These are phyloP conservation scores for Ericerus pela DNA, from an alignment of 1,140 invertebrate species.

Conservation along the genomic window DNA sequence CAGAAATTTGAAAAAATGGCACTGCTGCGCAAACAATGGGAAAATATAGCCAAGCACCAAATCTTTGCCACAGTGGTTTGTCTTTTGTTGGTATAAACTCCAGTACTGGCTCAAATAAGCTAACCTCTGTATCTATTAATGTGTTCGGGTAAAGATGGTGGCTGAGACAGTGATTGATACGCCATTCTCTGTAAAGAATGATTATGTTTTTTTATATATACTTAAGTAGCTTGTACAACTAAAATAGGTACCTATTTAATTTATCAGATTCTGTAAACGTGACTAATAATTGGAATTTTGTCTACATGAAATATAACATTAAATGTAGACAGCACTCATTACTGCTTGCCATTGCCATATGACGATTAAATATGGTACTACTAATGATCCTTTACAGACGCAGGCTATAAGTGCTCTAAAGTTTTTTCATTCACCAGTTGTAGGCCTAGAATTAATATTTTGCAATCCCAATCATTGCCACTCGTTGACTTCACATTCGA, in stretches of 20 bases:
- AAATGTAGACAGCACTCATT: too few relatives aligned
- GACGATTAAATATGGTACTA: too few relatives aligned
- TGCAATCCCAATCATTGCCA: too few relatives aligned
- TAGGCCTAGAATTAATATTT: too few relatives aligned
- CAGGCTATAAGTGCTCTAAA: too few relatives aligned
- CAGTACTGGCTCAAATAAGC: constrained; percentile 50
- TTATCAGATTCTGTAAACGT: too few relatives aligned
- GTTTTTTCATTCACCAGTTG: too few relatives aligned
- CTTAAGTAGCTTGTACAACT: background rate
- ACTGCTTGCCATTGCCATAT: too few relatives aligned
- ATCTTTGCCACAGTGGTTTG: constrained; percentile 33
- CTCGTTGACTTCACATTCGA: too few relatives aligned
- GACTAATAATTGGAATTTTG: too few relatives aligned
- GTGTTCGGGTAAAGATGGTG: constrained; percentile 72
- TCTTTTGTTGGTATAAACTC: constrained; percentile 42
- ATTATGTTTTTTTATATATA: background rate
- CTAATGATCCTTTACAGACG: too few relatives aligned
- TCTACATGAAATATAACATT: background rate
- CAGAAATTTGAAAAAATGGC: constrained; percentile 31
- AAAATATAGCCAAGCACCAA: constrained; percentile 34
- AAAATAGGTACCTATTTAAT: too few relatives aligned
- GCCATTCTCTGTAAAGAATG: constrained; percentile 45
- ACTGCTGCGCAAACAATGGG: constrained; percentile 35
- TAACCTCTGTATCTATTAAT: constrained; percentile 56
- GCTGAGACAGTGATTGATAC: constrained; percentile 58